phyloP scores from a whole-genome alignment of 2,113 vertebrate genomes.

The Falcunculus frontatus region DNA sequence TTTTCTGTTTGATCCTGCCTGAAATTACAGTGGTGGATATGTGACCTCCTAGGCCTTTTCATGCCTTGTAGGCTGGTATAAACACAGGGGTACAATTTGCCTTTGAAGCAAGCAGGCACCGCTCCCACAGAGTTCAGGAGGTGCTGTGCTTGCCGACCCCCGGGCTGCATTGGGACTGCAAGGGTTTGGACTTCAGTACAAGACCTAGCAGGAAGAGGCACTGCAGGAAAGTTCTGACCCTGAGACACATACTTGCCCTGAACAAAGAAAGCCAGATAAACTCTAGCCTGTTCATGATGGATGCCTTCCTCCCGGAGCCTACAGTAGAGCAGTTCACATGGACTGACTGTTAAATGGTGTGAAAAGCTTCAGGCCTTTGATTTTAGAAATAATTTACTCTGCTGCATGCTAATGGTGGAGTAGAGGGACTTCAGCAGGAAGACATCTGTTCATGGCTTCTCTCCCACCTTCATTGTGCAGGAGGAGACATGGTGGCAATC shows the following conservation, averaged over 20 bases:
- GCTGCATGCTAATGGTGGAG: neutral
- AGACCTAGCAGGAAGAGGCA: neutral
- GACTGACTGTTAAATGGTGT: neutral
- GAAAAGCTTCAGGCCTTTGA: neutral
- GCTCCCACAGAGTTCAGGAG: neutral
- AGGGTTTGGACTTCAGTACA: neutral
- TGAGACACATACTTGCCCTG: neutral
- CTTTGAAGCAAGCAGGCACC: neutral
- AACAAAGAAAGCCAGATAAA: neutral
- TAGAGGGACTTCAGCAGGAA: neutral
- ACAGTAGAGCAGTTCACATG: neutral
- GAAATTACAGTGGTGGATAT: slow-evolving; percentile 35
- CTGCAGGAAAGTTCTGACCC: neutral
- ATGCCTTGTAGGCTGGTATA: slow-evolving; percentile 2
- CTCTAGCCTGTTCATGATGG: neutral
- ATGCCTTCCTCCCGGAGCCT: neutral
- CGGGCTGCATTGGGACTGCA: rapidly evolving
- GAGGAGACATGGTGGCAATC: neutral
- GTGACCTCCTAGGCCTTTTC: slow-evolving; percentile 32
- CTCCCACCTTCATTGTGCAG: neutral
- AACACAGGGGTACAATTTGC: neutral
- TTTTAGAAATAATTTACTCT: neutral
- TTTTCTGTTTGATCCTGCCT: slow-evolving; percentile 39
- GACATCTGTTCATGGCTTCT: neutral
- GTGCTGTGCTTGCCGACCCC: neutral